Conservation (phyloP, 2,113 vertebrate genomes). For the Antennarius striatus region DNA sequence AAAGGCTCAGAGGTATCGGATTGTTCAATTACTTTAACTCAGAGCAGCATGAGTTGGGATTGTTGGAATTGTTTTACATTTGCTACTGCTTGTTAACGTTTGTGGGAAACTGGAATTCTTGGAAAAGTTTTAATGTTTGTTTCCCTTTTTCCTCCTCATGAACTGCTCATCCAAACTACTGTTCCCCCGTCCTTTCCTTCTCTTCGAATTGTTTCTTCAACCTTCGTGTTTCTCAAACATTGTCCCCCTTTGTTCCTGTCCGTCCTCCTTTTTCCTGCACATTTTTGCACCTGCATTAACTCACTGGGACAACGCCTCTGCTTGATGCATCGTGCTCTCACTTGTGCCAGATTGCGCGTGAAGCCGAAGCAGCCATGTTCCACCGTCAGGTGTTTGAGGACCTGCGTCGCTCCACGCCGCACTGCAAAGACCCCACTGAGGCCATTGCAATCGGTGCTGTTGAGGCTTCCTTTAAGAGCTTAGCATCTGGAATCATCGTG, state of each 20-base stretch:
- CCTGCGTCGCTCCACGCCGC: conserved; percentile 88
- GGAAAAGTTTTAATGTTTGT: conserved; percentile 45
- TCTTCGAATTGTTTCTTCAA: background rate
- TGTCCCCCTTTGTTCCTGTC: background rate
- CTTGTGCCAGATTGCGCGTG: conserved; percentile 91
- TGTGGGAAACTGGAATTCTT: background rate
- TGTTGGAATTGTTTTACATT: background rate
- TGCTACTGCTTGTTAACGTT: conserved; percentile 4
- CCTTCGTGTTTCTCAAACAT: conserved; percentile 8
- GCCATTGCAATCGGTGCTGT: conserved; percentile 96
- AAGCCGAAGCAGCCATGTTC: conserved; percentile 98
- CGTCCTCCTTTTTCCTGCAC: conserved; percentile 9
- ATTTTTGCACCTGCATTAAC: background rate
- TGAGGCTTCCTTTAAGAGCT: conserved; percentile 97
- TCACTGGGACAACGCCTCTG: conserved; percentile 42
- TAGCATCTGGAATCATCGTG: conserved; percentile 93
- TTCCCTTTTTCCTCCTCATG: conserved; percentile 28
- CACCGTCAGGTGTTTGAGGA: conserved; percentile 98
- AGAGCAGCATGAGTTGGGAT: background rate
- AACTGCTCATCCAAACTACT: conserved; percentile 30
- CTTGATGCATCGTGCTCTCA: conserved; percentile 51
- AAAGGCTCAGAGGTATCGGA: too few relatives aligned
- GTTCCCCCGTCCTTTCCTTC: background rate
- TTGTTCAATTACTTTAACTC: background rate
- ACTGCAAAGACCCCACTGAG: conserved; percentile 87